A percentile compares a stretch with the other conserved stretches of the same genome.
Evolutionary conservation across 2,113 vertebrate genomes (phyloP).

Genomic region (Bubo blakistoni): DNA sequence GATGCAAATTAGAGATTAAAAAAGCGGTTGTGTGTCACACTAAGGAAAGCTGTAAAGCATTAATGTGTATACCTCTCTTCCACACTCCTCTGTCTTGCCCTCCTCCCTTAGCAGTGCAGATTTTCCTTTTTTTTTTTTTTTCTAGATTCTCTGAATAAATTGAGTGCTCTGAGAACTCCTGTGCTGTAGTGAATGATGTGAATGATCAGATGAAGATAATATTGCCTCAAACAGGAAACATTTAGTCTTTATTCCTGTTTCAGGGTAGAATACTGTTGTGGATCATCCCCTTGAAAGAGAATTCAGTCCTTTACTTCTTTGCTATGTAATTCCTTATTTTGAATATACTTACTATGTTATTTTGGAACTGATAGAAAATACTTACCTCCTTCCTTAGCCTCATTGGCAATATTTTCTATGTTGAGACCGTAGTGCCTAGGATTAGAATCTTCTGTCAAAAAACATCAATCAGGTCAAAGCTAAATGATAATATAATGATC

Average conservation of each 20-base stretch:
- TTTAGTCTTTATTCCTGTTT: neutral
- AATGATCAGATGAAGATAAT: constrained; percentile 1
- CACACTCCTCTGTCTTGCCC: neutral
- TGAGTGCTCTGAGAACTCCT: neutral
- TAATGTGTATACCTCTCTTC: neutral
- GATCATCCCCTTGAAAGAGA: neutral
- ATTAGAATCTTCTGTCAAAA: neutral
- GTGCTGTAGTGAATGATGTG: neutral
- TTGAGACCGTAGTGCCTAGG: neutral
- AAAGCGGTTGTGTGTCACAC: neutral
- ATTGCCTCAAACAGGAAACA: neutral
- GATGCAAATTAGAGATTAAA: neutral
- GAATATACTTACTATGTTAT: neutral
- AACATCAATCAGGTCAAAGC: rapidly evolving
- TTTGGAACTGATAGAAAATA: neutral
- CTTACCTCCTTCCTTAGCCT: neutral
- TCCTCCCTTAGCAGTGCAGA: neutral
- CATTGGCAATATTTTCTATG: neutral
- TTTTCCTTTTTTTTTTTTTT: constrained; percentile 27
- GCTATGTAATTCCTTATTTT: neutral
- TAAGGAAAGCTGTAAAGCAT: neutral
- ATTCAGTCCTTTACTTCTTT: neutral
- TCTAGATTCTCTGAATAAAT: neutral
- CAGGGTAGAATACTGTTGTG: neutral
- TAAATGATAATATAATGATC: neutral